phyloP scores from a whole-genome alignment of 2,888 invertebrate species.

The Aromia moschata region DNA sequence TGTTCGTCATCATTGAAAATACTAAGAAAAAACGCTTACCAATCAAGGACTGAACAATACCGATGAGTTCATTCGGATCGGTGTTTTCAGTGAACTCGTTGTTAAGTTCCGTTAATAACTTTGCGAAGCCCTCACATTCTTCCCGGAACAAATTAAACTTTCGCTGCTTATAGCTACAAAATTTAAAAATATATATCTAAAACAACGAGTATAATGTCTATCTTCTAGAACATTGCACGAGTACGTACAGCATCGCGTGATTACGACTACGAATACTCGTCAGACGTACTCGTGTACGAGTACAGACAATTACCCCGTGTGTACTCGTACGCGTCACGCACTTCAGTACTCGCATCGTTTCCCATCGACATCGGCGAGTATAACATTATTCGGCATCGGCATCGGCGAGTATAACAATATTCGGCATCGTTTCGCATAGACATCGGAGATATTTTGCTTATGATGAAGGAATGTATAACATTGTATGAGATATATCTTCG shows the following conservation, averaged over 20 bases:
- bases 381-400: no score
- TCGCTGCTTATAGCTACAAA: conserved; percentile 95
- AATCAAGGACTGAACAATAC: conserved; percentile 93
- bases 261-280: neutral
- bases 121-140: conserved; percentile 99
- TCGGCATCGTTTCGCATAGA: no score
- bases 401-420: neutral
- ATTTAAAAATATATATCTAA: conserved; percentile 26
- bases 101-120: conserved; percentile 92
- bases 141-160: conserved; percentile 99
- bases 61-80: conserved; percentile 76
- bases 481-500: neutral
- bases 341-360: neutral
- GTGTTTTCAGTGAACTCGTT: conserved; percentile 76
- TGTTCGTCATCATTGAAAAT: neutral
- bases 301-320: no score
- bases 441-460: neutral
- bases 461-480: neutral
- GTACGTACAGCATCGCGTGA: neutral
- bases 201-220: no score
- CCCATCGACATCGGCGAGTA: neutral
- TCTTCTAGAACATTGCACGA: conserved; percentile 8
- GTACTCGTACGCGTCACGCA: neutral
- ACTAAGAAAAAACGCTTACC: conserved; percentile 68
- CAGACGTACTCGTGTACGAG: neutral